Conservation (phyloP, 2,797 vertebrate species). For the Rhinophrynus dorsalis region DNA sequence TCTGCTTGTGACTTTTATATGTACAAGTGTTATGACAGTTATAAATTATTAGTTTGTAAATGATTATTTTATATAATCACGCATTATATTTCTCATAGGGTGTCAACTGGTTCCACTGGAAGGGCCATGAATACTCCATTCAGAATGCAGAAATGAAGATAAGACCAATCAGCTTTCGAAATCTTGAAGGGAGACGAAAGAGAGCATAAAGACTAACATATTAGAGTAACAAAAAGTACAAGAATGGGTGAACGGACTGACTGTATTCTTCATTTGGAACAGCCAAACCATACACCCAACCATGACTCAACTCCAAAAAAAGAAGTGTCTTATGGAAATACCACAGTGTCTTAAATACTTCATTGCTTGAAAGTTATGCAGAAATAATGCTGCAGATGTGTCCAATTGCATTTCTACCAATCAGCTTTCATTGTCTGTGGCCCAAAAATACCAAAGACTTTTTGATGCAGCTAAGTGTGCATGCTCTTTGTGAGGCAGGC, state of each 20-base stretch:
- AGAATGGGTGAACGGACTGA: slow-evolving; percentile 50
- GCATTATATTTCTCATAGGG: slow-evolving; percentile 69
- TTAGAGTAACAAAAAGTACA: slow-evolving; percentile 27
- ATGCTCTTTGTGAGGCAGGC: slow-evolving; percentile 53
- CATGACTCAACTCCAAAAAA: slow-evolving; percentile 43
- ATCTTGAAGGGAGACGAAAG: slow-evolving; percentile 91
- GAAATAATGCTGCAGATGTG: background rate
- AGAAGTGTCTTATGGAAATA: slow-evolving; percentile 49
- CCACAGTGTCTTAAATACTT: slow-evolving; percentile 40
- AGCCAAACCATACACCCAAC: slow-evolving; percentile 53
- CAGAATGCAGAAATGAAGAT: slow-evolving; percentile 96
- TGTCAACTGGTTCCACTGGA: slow-evolving; percentile 98
- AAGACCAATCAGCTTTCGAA: slow-evolving; percentile 89
- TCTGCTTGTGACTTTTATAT: no score
- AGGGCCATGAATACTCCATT: slow-evolving; percentile 92
- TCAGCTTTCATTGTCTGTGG: slow-evolving; percentile 43
- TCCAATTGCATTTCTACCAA: slow-evolving; percentile 19
- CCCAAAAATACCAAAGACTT: slow-evolving; percentile 69
- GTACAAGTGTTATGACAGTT: no score
- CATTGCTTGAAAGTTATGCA: slow-evolving; percentile 21
- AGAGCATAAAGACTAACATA: slow-evolving; percentile 73
- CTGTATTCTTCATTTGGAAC: slow-evolving; percentile 50
- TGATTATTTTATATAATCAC: background rate
- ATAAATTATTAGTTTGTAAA: background rate
- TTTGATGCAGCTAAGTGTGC: slow-evolving; percentile 25